Base-by-base conservation (phyloP, 2,797 vertebrate genomes). In the Champsocephalus gunnari region DNA sequence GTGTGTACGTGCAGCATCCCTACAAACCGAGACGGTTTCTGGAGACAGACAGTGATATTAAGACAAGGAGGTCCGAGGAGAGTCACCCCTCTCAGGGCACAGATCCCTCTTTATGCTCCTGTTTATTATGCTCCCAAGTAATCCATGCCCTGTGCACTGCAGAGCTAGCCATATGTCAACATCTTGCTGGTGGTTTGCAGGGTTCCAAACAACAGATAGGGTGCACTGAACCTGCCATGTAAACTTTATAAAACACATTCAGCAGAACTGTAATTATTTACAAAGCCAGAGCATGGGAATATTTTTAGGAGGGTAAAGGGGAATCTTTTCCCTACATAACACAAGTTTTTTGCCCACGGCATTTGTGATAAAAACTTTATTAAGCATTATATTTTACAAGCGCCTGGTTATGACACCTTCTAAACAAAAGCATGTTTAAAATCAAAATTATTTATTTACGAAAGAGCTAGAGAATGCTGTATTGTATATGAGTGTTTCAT, bases 251-350 rank as follows among this genome's bases (percentile, higher is more conserved):
- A 96, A 98, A 98, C 96, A 96, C 96, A 96, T 97, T 97, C 96
- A 96, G 96, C 97, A 96, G 96, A 98, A 99, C 97, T 97, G 92
- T 98, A 98, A 99, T 98, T 99, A 99, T 99, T 99, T 99, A 99
- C 95, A 97, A 97, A 92, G 96, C 95, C 94, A 94, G 95, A 94
- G 96, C 96, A 96, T 96, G 96, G 96, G 96, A 97, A 96, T 96
- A 95, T 95, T 96, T 96, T 96, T 94, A 85, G 94, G 94, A 94
- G 93, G 94, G 93, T 89, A 93, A 91, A 45, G 61, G 66, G 41
- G 43, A 45, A 60, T 71, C 77, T 82, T 77, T 80, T 79, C 82
- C 28, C 28, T 24, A 76, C n/a, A 60, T 56, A 77, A 78, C 77
- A 51, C 62, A 61, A 79, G 34, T 88, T 80, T 80, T 77, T 82